Conservation (phyloP, 2,888 invertebrate genomes). For the Habrosyne pyritoides region DNA sequence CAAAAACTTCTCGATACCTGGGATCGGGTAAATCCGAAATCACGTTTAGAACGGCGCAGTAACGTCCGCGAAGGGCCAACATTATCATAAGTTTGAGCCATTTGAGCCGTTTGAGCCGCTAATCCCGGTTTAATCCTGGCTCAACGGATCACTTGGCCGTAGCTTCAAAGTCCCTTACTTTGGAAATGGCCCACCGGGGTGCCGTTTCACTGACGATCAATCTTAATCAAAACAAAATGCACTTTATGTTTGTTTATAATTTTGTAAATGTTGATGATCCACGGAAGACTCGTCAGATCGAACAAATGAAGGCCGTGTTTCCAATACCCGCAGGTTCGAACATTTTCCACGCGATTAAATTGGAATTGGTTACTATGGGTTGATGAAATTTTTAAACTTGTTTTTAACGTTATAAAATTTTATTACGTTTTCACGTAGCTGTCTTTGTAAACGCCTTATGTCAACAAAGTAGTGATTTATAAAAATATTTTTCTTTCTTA, state of each 20-base stretch:
- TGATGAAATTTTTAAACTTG: not conserved
- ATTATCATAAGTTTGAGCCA: conserved; percentile 78
- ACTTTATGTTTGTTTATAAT: not conserved
- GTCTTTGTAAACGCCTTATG: not conserved
- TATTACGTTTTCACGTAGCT: not conserved
- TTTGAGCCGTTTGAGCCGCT: conserved; percentile 48
- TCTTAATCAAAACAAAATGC: conserved; percentile 6
- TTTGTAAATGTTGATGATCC: not conserved
- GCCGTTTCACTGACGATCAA: conserved; percentile 4
- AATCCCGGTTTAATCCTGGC: conserved; percentile 63
- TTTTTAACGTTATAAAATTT: not conserved
- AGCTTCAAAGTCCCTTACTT: conserved; percentile 22
- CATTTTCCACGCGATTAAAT: not conserved
- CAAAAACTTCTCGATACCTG: conserved; percentile 30
- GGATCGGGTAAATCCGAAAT: conserved; percentile 41
- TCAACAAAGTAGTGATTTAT: not conserved
- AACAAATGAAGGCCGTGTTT: conserved; percentile 3
- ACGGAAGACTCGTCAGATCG: not conserved
- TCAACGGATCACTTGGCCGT: conserved; percentile 37
- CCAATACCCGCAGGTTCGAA: not conserved
- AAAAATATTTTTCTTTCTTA: not conserved
- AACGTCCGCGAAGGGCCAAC: conserved; percentile 49
- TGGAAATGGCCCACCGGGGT: conserved; percentile 5
- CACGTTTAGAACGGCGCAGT: conserved; percentile 38
- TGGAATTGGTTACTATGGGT: not conserved